Evolutionary conservation across 1,140 invertebrate genomes (phyloP), one percentile per base, ranked within the genome.

Genomic region (Drosophila oshimai): DNA sequence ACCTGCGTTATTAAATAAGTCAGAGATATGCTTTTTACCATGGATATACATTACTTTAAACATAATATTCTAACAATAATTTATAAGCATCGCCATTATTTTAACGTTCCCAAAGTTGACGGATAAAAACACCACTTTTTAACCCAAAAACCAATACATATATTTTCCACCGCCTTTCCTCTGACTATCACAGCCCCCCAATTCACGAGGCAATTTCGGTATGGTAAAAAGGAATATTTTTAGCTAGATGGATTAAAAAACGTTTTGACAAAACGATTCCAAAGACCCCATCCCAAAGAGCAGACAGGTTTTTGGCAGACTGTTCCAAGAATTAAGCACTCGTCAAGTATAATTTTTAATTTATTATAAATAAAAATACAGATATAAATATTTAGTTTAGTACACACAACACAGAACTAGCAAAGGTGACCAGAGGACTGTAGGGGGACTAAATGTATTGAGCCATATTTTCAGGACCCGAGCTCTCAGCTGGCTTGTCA

Each of bases 291-390:
- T 18, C 47, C 15, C 13, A 33, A 24, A 12, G 50, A 29, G 46
- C 26, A 45, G 26, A 58, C 20, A 65, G 18, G 18, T 49, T 12
- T 20, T 64, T 45, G 60, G 28, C 62, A 65, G 17, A 12, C 44
- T 39, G 17, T 34, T 12, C 10, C 47, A 26, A 12, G 47, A 13
- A 51, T 24, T 62, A 44, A 29, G 53, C 26, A 42, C 42, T 69
- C 68, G 39, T 37, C 37, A 45, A 42, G 67, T 81, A 71, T 76
- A 61, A 57, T 68, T 83, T 83, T 74, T 71, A 79, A 86, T 79
- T 79, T 83, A 84, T 84, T 84, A 86, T 84, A 79, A 74, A 86
- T 86, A 78, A 78, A 78, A 60, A 76, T 80, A 80, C 58, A 76
- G 60, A 65, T 65, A 64, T 33, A 34, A 65, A 49, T 65, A 75